phyloP scores from a whole-genome alignment of 2,113 vertebrate species.

The human (Homo sapiens) region GRCh38 chr17:69420001-69420500 shows the following conservation, averaged over 20 bases:
- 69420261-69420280: constrained; percentile 9
- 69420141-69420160: not conserved
- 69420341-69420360: not conserved
- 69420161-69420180: constrained; percentile 37
- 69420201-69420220: constrained; percentile 14
- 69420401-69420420: not conserved
- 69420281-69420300: not conserved
- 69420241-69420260: constrained; percentile 20
- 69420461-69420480: not conserved
- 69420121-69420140: not conserved
- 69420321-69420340: not conserved
- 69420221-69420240: constrained; percentile 22
- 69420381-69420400: not conserved
- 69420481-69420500: not conserved
- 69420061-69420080: constrained; percentile 55
- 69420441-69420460: not conserved
- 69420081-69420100: constrained; percentile 24
- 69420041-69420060: constrained; percentile 47
- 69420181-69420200: constrained; percentile 38
- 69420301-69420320: not conserved
- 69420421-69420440: not conserved
- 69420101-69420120: constrained; percentile 55
- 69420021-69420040: constrained; percentile 17
- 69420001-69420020: not conserved
- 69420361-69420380: not conserved